phyloP scores from a whole-genome alignment of 2,888 invertebrate species.

The Congeria kusceri region DNA sequence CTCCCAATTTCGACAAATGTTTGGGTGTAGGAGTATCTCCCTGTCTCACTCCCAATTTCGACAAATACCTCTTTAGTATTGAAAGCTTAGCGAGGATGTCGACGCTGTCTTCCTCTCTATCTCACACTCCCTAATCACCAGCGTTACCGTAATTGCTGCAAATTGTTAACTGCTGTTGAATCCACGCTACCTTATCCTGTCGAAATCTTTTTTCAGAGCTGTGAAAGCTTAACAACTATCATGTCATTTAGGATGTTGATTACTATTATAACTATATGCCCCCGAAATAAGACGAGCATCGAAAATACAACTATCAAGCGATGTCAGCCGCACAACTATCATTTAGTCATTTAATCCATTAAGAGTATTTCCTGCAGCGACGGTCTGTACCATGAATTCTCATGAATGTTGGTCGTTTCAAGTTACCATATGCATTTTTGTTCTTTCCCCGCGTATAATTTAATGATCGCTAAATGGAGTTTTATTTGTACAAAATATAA shows the following conservation, averaged over 20 bases:
- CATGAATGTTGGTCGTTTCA: too few relatives aligned
- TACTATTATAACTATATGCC: conserved; percentile 42
- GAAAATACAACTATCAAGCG: conserved; percentile 41
- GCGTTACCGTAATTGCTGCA: conserved; percentile 48
- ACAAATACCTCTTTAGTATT: not conserved
- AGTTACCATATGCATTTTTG: too few relatives aligned
- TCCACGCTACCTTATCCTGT: conserved; percentile 9
- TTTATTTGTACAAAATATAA: too few relatives aligned
- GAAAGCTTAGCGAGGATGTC: not conserved
- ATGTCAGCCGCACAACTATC: conserved; percentile 47
- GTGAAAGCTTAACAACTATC: conserved; percentile 46
- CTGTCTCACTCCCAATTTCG: not conserved
- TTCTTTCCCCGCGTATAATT: too few relatives aligned
- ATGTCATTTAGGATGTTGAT: conserved; percentile 32
- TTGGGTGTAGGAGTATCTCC: not conserved
- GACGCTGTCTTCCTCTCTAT: conserved; percentile 14
- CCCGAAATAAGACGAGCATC: conserved; percentile 49
- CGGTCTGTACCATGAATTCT: too few relatives aligned
- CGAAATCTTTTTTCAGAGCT: conserved; percentile 23
- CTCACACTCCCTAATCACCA: conserved; percentile 31
- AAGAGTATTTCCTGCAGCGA: conserved; percentile 24
- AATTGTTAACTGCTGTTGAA: conserved; percentile 33
- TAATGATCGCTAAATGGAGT: too few relatives aligned
- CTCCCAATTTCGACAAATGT: not conserved
- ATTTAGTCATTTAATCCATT: conserved; percentile 57